Evolutionary conservation across 2,797 vertebrate species (phyloP).

Genomic region (Lates japonicus): DNA sequence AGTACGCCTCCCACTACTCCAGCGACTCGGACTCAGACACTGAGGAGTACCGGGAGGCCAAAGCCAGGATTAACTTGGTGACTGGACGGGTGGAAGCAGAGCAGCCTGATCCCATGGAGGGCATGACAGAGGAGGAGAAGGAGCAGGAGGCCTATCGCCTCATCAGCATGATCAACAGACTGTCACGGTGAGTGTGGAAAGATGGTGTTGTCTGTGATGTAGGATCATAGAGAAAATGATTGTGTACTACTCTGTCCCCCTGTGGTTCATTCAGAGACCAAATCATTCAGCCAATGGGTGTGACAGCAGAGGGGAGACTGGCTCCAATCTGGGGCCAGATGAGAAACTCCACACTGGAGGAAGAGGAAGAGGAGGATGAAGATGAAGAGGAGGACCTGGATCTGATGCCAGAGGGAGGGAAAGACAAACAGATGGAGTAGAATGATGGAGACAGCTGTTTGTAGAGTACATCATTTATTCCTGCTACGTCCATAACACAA

Average conservation of each 20-base stretch:
- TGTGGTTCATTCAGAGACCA: conserved; percentile 66
- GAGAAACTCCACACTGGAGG: conserved; percentile 60
- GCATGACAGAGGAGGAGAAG: conserved; percentile 93
- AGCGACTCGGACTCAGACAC: conserved; percentile 79
- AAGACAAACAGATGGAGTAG: conserved; percentile 49
- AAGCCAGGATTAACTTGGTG: conserved; percentile 89
- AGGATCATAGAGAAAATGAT: neutral
- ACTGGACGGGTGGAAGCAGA: conserved; percentile 91
- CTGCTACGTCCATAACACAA: neutral
- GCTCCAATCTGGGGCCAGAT: conserved; percentile 74
- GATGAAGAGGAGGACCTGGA: conserved; percentile 51
- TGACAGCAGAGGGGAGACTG: conserved; percentile 78
- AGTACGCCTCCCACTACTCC: conserved; percentile 73
- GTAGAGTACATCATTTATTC: neutral
- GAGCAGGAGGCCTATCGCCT: conserved; percentile 90
- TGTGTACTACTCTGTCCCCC: neutral
- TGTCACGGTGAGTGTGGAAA: conserved; percentile 53
- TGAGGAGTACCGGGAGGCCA: conserved; percentile 76
- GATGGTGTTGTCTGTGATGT: neutral
- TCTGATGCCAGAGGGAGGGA: conserved; percentile 26
- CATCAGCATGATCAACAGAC: conserved; percentile 89
- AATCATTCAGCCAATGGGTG: conserved; percentile 83
- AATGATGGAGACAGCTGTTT: neutral
- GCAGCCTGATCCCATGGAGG: conserved; percentile 91
- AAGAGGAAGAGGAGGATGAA: conserved; percentile 42